These are phyloP conservation scores for Leucoraja erinaceus DNA, from an alignment of 2,113 vertebrate genomes.

Conservation along the genomic window DNA sequence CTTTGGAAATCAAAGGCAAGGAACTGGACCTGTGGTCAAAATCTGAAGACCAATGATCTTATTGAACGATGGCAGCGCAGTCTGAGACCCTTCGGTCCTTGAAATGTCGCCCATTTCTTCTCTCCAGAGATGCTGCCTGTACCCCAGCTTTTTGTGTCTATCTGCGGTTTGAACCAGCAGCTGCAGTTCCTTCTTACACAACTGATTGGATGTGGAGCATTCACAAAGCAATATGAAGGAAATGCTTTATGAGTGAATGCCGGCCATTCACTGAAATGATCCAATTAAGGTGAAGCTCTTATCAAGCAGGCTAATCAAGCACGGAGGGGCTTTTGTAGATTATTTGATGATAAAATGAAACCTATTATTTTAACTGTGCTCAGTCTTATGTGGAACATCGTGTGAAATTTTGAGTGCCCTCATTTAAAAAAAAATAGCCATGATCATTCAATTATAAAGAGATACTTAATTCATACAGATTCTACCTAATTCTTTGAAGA, in stretches of 20 bases:
- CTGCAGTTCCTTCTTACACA: too few species aligned
- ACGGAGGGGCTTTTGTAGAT: neutral
- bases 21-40: too few species aligned
- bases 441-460: conserved; percentile 9
- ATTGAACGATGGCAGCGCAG: too few species aligned
- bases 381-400: neutral
- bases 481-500: neutral
- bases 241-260: neutral
- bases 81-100: too few species aligned
- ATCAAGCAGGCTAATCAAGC: neutral
- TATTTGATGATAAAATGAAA: neutral
- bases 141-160: too few species aligned
- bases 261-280: neutral
- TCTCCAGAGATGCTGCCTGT: too few species aligned
- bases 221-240: neutral
- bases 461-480: neutral
- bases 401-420: neutral
- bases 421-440: neutral
- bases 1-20: too few species aligned
- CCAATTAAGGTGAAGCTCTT: conserved; percentile 5
- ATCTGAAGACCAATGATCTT: too few species aligned
- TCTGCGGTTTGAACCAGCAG: too few species aligned
- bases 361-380: neutral
- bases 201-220: neutral
- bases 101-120: too few species aligned